phyloP scores from a whole-genome alignment of 2,797 vertebrate genomes.

The Carduelis carduelis region DNA sequence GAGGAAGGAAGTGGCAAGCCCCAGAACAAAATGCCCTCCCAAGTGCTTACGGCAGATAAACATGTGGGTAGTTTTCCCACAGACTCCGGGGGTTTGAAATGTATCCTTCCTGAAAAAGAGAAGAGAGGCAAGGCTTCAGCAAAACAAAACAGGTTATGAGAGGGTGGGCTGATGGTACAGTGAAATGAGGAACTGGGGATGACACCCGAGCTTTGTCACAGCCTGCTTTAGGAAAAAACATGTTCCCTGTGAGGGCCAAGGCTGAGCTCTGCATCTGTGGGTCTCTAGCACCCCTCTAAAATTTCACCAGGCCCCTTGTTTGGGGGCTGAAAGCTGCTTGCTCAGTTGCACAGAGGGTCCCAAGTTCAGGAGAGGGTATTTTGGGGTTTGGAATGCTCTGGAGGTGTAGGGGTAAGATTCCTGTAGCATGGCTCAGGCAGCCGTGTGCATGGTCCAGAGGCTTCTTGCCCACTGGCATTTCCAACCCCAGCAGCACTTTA shows the following conservation, averaged over 20 bases:
- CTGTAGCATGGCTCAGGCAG: rapidly evolving
- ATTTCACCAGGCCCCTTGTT: background rate
- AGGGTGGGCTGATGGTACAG: background rate
- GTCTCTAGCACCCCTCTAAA: background rate
- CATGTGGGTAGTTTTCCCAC: constrained; percentile 98
- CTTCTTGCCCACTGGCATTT: background rate
- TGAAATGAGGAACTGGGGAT: background rate
- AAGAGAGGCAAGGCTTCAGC: background rate
- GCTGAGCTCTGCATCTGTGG: background rate
- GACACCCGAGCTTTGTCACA: rapidly evolving
- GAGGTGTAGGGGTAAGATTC: background rate
- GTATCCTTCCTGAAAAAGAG: constrained; percentile 89
- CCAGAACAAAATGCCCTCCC: background rate
- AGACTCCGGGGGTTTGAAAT: constrained; percentile 89
- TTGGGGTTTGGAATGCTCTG: background rate
- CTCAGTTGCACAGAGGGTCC: background rate
- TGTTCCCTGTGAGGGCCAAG: rapidly evolving
- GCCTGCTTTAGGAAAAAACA: background rate
- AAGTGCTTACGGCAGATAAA: constrained; percentile 88
- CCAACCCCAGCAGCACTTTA: background rate
- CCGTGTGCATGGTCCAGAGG: rapidly evolving
- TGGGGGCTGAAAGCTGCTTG: background rate
- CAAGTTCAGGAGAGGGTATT: background rate
- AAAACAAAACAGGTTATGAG: background rate
- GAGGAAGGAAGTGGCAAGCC: constrained; percentile 41